Evolutionary conservation across 1,140 invertebrate genomes (phyloP).

Genomic region (Lepidurus apus): DNA sequence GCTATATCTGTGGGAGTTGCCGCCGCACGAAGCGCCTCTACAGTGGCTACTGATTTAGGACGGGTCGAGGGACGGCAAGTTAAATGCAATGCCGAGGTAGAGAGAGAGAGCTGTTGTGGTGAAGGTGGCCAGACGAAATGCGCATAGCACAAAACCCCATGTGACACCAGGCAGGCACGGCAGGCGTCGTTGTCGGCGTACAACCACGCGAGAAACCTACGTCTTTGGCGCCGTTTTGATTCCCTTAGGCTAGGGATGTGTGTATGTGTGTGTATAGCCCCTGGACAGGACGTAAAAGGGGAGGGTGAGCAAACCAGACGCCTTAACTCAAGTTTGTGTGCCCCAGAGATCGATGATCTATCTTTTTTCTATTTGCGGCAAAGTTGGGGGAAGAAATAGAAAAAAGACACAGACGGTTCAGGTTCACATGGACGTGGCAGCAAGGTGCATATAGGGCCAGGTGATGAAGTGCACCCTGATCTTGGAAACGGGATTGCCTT

Average conservation of each 20-base stretch:
- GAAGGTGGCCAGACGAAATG: conserved; percentile 5
- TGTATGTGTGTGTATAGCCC: not conserved
- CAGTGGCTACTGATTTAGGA: conserved; percentile 7
- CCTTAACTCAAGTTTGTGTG: not conserved
- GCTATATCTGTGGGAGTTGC: too few relatives aligned
- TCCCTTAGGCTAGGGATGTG: not conserved
- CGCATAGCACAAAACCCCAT: not conserved
- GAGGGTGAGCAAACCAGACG: not conserved
- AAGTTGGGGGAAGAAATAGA: not conserved
- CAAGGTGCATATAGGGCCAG: not conserved
- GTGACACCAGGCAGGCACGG: not conserved
- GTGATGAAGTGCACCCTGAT: not conserved
- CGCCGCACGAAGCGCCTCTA: not conserved
- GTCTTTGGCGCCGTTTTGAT: not conserved
- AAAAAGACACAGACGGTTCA: not conserved
- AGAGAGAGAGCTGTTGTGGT: not conserved
- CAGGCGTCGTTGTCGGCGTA: too few relatives aligned
- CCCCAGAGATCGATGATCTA: not conserved
- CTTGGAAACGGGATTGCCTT: not conserved
- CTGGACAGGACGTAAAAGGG: not conserved
- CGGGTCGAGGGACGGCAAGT: not conserved
- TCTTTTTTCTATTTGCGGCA: not conserved
- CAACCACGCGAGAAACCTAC: conserved; percentile 1
- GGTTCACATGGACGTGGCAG: not conserved
- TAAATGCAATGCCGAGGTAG: not conserved